Base-by-base conservation (phyloP, 2,888 invertebrate species). In the Yponomeuta malinellus region DNA sequence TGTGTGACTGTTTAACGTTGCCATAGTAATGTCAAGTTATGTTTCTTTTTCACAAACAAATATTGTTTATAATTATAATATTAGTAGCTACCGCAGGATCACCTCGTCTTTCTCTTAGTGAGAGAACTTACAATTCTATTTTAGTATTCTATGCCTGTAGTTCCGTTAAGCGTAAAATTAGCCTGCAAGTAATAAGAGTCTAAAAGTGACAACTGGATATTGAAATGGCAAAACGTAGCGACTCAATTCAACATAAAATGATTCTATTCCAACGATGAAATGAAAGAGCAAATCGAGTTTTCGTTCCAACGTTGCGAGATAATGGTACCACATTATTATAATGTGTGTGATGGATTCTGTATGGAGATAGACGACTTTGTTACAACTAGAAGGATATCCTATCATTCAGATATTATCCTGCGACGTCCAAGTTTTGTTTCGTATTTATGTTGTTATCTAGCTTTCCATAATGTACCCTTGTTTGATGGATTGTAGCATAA, bases 331-430 rank as follows among this genome's bases (percentile, higher is more conserved):
- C 33, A 67, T 81, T 52, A 52, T 52, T 52, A 52, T 8, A 80
- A 79, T 33, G 33, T 33, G 33, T 79, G 79, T 76, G 76, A 83
- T 81, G 78, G 79, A 74, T 80, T 79, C 80, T 80, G 76, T 76
- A 82, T 80, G 76, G 78, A 81, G 79, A 82, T 74, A 74, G 74
- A 81, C 80, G 75, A 75, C 59, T 31, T 37, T 48, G 3, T 65
- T 29, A 12, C 29, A 65, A 65, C 2, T 31, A 8, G 10, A 71
- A 69, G 48, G 68, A 65, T 65, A 15, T 59, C 52, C 43, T 43
- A 43, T 43, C 1, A 15, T 59, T 15, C 12, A 59, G 15, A 59
- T 59, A 15, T 59, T 59, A 59, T 59, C 15, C 15, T 10, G 52
- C 3, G 52, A 15, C 52, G 12, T 59, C 15, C 52, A 59, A 59